These are phyloP conservation scores for Entelurus aequoreus DNA, from an alignment of 2,113 vertebrate species.

Conservation along the genomic window DNA sequence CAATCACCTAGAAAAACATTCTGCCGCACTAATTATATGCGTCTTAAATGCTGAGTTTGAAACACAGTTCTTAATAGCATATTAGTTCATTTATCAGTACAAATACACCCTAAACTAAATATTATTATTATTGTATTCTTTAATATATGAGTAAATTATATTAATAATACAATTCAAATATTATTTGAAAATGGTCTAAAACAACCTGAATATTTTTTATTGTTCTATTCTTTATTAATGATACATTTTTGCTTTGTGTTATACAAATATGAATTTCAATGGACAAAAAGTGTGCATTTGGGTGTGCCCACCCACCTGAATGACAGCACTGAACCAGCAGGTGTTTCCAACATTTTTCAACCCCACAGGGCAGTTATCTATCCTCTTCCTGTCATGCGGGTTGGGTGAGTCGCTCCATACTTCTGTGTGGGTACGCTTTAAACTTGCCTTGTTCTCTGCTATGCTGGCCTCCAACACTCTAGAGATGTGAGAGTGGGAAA, in stretches of 20 bases:
- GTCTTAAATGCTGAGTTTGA: neutral
- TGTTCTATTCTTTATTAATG: too few relatives aligned
- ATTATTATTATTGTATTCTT: too few relatives aligned
- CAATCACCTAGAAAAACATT: neutral
- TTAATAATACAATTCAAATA: too few relatives aligned
- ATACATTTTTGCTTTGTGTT: neutral
- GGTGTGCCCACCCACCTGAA: constrained; percentile 84
- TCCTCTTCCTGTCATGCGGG: constrained; percentile 90
- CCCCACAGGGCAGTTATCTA: constrained; percentile 88
- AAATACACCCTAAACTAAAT: too few relatives aligned
- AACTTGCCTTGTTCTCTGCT: constrained; percentile 94
- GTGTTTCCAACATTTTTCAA: constrained; percentile 98
- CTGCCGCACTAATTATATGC: neutral
- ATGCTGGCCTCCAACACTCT: constrained; percentile 98
- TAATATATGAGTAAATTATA: too few relatives aligned
- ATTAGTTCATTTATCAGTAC: too few relatives aligned
- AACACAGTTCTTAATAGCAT: neutral
- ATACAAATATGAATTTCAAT: neutral
- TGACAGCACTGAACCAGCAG: constrained; percentile 98
- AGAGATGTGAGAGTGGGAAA: neutral
- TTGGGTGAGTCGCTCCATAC: constrained; percentile 96
- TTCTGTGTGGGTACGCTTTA: constrained; percentile 91
- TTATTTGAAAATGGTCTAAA: too few relatives aligned
- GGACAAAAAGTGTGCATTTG: neutral
- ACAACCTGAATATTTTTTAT: too few relatives aligned